These are phyloP conservation scores for Diarsia brunnea DNA, from an alignment of 2,888 invertebrate species.

Conservation along the genomic window DNA sequence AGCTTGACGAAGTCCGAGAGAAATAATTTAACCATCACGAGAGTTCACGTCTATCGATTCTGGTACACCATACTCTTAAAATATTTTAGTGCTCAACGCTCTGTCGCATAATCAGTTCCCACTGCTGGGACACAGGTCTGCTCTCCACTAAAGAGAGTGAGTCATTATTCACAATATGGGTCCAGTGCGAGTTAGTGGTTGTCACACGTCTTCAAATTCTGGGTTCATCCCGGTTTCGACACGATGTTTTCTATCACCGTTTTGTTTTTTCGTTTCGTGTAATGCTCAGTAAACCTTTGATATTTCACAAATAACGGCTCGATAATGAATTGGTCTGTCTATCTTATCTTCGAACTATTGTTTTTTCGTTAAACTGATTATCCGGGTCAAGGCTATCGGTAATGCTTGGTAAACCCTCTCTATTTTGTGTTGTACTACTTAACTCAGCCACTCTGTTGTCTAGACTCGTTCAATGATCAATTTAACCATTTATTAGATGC, in stretches of 20 bases:
- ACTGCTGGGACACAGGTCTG: neutral
- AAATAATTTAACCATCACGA: neutral
- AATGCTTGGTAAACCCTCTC: constrained; percentile 41
- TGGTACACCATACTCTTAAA: too few relatives aligned
- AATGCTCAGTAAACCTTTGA: constrained; percentile 32
- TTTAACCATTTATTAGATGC: constrained; percentile 3
- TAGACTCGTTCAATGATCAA: constrained; percentile 14
- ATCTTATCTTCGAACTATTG: constrained; percentile 49
- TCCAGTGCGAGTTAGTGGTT: neutral
- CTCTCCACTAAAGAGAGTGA: too few relatives aligned
- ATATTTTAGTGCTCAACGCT: neutral
- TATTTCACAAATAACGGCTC: constrained; percentile 23
- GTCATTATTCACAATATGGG: neutral
- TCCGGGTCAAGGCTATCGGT: constrained; percentile 49
- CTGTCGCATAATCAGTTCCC: neutral
- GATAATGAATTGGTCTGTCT: constrained; percentile 52
- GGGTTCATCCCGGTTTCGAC: neutral
- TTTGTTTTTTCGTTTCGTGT: constrained; percentile 4
- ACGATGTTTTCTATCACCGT: neutral
- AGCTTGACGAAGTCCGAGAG: too few relatives aligned
- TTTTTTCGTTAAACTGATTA: constrained; percentile 52
- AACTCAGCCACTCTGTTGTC: constrained; percentile 8
- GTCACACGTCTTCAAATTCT: neutral
- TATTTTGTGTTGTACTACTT: constrained; percentile 26
- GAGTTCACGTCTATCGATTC: neutral